Percentiles rank a stretch among this genome's conserved stretches.
phyloP scores from a whole-genome alignment of 2,797 vertebrate species.

The Enteromius fasciolatus region DNA sequence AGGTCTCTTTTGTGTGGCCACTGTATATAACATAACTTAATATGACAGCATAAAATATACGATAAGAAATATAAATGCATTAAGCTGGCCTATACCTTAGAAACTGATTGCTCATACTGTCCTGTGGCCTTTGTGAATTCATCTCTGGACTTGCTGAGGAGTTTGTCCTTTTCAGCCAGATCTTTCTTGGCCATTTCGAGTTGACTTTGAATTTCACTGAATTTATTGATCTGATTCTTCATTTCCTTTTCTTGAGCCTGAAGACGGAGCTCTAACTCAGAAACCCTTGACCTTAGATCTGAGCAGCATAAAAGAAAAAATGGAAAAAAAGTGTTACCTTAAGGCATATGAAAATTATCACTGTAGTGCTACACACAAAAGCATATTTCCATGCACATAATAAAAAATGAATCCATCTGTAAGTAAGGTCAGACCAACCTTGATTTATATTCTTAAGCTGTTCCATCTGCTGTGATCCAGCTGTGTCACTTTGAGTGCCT shows the following conservation, averaged over 20 bases:
- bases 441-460: slow-evolving; percentile 85
- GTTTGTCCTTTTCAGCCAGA: slow-evolving; percentile 83
- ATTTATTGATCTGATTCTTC: slow-evolving; percentile 75
- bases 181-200: slow-evolving; percentile 81
- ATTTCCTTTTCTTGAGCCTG: slow-evolving; percentile 85
- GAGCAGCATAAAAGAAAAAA: slow-evolving; percentile 53
- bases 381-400: not conserved
- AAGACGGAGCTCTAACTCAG: slow-evolving; percentile 75
- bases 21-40: not conserved
- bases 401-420: not conserved
- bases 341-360: not conserved
- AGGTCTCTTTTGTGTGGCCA: not conserved
- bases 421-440: slow-evolving; percentile 73
- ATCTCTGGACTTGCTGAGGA: slow-evolving; percentile 80
- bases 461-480: slow-evolving; percentile 74
- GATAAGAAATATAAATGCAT: not conserved
- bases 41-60: not conserved
- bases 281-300: slow-evolving; percentile 81
- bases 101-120: slow-evolving; percentile 77
- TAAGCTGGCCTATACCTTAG: slow-evolving; percentile 77
- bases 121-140: slow-evolving; percentile 79
- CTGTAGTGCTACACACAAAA: not conserved
- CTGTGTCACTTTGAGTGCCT: slow-evolving; percentile 64
- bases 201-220: slow-evolving; percentile 82
- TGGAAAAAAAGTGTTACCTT: not conserved